Evolutionary conservation across 2,888 invertebrate species (phyloP), one percentile per base, ranked within the genome.

Genomic region (Gandaritis pyraliata): DNA sequence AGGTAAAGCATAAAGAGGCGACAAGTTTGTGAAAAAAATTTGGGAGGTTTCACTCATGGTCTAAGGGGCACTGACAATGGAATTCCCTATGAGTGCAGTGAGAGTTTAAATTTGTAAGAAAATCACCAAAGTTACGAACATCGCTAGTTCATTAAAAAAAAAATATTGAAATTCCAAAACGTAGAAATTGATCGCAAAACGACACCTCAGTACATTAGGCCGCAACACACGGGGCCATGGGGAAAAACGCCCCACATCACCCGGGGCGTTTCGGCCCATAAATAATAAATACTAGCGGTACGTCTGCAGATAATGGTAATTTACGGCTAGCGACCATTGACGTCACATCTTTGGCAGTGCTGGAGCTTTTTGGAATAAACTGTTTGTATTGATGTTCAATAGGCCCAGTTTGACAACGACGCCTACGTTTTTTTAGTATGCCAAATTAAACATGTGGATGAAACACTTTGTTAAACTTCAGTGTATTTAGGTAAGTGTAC

Each of bases 261-360:
- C 86, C 80, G 83, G 74, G 88, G 87, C 88, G 85, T 86, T 87
- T 85, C 87, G 85, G 73, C 86, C 88, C 91, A 92, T 93, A 93
- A 93, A 93, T 92, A 93, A 92, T 92, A 92, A 92, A 91, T 86
- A 88, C 85, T 86, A 90, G 86, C 86, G 81, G 87, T 79, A 87
- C 86, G 90, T 90, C 91, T 90, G 87, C 83, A 90, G 92, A 92
- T 93, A 93, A 91, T 92, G 88, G 91, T 92, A 90, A 92, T 91
- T 90, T 92, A 93, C 89, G 88, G 83, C 79, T 82, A 80, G 80
- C 82, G 81, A 86, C 86, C 84, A 84, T 80, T 82, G 83, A 77
- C 86, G 88, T 90, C 90, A 90, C 85, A 87, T 85, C 87, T 86
- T 87, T 88, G 88, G 87, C 87, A 87, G 77, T 74, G 80, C 77